Evolutionary conservation across 1,140 invertebrate species (phyloP), one percentile per base, ranked within the genome.

Genomic region (Drosophila rhopaloa): DNA sequence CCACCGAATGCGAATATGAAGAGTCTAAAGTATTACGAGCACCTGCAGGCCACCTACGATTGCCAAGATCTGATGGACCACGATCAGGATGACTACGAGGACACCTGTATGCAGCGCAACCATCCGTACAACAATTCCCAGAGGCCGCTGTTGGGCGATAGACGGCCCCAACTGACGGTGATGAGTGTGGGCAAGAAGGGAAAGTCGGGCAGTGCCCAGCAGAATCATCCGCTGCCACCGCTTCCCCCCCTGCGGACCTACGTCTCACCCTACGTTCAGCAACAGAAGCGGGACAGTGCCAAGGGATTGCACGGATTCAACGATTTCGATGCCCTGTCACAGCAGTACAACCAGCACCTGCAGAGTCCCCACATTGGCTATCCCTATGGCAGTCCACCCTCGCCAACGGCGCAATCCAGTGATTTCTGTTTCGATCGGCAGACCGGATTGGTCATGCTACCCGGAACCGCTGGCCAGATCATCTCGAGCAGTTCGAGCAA

Each of bases 231-330:
- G 14, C 55, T 63, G 46, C 66, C 62, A 4, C 81, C 77, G 0
- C 32, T 74, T 35, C 76, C 76, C 1, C 62, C 54, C 27, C 41
- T 60, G 0, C 44, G 44, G 14, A 51, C 4, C 14, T 89, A 85
- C 68, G 68, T 91, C 2, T 91, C 89, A 27, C 89, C 89, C 2
- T 91, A 91, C 46, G 81, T 91, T 37, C 90, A 91, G 35, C 90
- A 90, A 48, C 85, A 90, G 77, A 90, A 91, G 38, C 84, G 89
- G 40, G 90, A 91, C 14, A 91, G 89, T 51, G 90, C 74, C 37
- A 89, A 85, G 55, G 90, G 90, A 7, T 16, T 91, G 65, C 90
- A 91, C 7, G 90, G 90, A 13, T 91, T 91, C 66, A 91, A 91
- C 40, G 90, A 91, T 56, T 91, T 91, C n/a, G 90, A 90, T 66